These are phyloP conservation scores for Vollenhovia emeryi DNA, from an alignment of 1,140 invertebrate genomes.

Conservation along the genomic window DNA sequence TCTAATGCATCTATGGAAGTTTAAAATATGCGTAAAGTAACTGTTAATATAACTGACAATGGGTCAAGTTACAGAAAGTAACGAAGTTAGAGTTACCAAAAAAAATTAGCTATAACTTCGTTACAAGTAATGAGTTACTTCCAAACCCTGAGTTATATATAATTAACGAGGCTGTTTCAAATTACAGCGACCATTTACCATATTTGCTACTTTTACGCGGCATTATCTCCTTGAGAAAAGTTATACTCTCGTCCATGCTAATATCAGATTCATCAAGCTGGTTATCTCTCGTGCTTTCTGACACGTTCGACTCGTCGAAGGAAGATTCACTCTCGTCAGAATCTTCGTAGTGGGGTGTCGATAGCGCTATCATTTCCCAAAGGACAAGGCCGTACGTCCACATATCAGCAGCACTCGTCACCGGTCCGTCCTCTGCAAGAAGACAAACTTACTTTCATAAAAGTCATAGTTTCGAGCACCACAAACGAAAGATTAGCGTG, in stretches of 20 bases:
- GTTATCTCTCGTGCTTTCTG: neutral
- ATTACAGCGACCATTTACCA: conserved; percentile 64
- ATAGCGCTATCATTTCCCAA: conserved; percentile 93
- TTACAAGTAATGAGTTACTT: no score
- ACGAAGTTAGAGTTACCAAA: no score
- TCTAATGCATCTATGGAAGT: no score
- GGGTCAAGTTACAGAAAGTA: no score
- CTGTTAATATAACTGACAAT: no score
- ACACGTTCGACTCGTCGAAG: conserved; percentile 64
- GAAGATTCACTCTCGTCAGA: conserved; percentile 72
- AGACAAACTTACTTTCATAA: conserved; percentile 50
- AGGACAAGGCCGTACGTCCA: conserved; percentile 92
- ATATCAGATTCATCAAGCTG: conserved; percentile 39
- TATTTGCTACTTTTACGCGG: conserved; percentile 37
- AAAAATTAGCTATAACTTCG: no score
- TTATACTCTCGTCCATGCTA: conserved; percentile 43
- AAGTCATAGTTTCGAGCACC: neutral
- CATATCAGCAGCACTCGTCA: conserved; percentile 92
- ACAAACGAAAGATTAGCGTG: neutral
- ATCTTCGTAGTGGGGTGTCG: conserved; percentile 87
- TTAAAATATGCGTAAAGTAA: no score
- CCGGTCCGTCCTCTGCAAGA: conserved; percentile 81
- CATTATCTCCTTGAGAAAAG: conserved; percentile 46
- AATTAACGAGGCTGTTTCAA: conserved; percentile 21
- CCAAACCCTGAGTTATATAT: no score